Conservation (phyloP, 2,888 invertebrate genomes). For the Spilarctia lutea region DNA sequence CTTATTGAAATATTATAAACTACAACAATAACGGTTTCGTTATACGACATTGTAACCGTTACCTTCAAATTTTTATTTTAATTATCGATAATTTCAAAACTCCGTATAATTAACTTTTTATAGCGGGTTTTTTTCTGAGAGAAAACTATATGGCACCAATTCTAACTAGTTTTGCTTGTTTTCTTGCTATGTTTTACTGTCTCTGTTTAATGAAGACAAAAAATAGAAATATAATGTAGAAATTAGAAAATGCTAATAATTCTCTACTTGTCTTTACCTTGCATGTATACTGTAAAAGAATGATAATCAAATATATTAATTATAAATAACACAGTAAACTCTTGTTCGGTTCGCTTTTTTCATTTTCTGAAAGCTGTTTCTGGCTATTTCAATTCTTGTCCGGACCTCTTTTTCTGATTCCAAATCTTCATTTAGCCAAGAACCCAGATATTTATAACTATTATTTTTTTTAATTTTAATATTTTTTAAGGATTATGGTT, state of each 20-base stretch:
- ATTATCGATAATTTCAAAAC: too few relatives aligned
- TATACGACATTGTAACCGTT: not conserved
- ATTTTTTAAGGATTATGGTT: too few relatives aligned
- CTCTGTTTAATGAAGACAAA: conserved; percentile 18
- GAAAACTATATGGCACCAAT: conserved; percentile 56
- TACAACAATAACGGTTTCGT: not conserved
- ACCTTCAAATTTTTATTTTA: not conserved
- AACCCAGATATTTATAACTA: too few relatives aligned
- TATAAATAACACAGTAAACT: not conserved
- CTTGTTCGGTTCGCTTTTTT: not conserved
- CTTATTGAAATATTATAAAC: not conserved
- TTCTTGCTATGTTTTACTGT: conserved; percentile 27
- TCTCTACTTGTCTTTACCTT: conserved; percentile 13
- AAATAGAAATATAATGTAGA: conserved; percentile 21
- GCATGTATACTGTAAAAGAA: not conserved
- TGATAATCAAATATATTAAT: not conserved
- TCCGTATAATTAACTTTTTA: too few relatives aligned
- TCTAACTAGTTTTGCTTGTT: conserved; percentile 48
- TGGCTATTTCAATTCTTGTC: too few relatives aligned
- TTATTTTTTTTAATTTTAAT: too few relatives aligned
- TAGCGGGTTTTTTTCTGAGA: too few relatives aligned
- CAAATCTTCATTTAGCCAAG: too few relatives aligned
- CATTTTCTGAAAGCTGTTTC: too few relatives aligned
- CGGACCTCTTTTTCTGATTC: too few relatives aligned
- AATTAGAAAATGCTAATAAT: not conserved